Percentiles rank a stretch among this genome's conserved stretches.
These are phyloP conservation scores for Ceratitis capitata DNA, from an alignment of 1,140 invertebrate species.

Conservation along the genomic window DNA sequence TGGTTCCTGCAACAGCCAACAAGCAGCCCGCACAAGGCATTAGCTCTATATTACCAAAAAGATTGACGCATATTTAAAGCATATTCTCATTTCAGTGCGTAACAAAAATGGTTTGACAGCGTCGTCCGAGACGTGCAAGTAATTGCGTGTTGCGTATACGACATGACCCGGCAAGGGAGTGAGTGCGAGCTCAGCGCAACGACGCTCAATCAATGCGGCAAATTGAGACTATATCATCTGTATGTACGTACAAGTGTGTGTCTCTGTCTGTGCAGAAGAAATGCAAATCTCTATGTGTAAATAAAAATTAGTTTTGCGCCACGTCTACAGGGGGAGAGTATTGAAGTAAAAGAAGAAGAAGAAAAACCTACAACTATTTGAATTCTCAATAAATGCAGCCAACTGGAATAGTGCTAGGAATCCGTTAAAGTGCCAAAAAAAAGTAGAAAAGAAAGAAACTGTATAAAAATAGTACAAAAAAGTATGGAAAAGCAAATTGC, in stretches of 20 bases:
- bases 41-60: neutral
- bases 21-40: neutral
- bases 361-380: neutral
- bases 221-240: neutral
- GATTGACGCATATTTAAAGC: neutral
- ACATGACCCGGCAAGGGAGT: neutral
- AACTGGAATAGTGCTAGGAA: neutral
- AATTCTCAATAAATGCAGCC: neutral
- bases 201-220: neutral
- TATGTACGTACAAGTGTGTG: no score
- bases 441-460: neutral
- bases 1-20: neutral
- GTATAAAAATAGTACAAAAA: no score
- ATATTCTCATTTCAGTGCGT: neutral
- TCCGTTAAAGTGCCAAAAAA: neutral
- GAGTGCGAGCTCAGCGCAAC: neutral
- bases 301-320: neutral
- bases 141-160: conserved; percentile 25
- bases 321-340: no score
- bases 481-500: neutral
- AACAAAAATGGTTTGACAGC: neutral
- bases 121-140: neutral
- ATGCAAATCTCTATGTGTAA: neutral
- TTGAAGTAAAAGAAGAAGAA: neutral
- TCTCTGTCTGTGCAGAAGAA: neutral